These are phyloP conservation scores for Liparis tanakae DNA, from an alignment of 2,797 vertebrate genomes.

Conservation along the genomic window DNA sequence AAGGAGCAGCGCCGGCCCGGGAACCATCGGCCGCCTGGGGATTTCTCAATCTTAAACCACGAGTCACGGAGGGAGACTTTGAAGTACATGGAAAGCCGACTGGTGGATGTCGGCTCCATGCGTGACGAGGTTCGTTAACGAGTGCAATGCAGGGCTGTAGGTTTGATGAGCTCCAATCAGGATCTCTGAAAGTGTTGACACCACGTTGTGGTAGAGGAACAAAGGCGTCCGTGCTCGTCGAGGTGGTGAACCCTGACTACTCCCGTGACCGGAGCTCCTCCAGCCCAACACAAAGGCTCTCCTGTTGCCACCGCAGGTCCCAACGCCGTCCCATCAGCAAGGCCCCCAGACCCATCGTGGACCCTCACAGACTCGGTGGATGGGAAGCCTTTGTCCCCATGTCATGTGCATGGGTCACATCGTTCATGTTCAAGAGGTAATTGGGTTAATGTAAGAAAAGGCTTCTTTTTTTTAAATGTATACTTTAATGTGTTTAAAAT, in stretches of 20 bases:
- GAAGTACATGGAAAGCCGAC: conserved; percentile 8
- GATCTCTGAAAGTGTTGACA: conserved; percentile 59
- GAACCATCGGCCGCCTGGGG: not conserved
- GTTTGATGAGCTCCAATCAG: conserved; percentile 27
- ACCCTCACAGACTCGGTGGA: conserved; percentile 20
- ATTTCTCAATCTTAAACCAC: conserved; percentile 48
- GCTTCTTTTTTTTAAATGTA: no score
- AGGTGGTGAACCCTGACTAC: conserved; percentile 71
- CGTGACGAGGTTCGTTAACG: conserved; percentile 56
- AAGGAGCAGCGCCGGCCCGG: conserved; percentile 37
- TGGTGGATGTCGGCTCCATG: conserved; percentile 49
- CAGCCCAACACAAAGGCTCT: conserved; percentile 61
- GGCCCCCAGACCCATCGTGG: conserved; percentile 51
- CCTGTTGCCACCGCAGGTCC: conserved; percentile 59
- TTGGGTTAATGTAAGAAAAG: conserved; percentile 27
- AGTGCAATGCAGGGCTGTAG: conserved; percentile 13
- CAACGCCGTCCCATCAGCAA: conserved; percentile 52
- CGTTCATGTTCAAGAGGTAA: conserved; percentile 30
- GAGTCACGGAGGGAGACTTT: no score
- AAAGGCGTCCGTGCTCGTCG: conserved; percentile 47
- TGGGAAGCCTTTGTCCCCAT: conserved; percentile 40
- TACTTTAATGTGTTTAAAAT: no score
- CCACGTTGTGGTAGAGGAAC: conserved; percentile 58
- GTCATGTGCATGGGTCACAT: conserved; percentile 20
- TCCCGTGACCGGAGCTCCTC: conserved; percentile 70